These are phyloP conservation scores for Apolygus lucorum DNA, from an alignment of 1,140 invertebrate species.

Conservation along the genomic window DNA sequence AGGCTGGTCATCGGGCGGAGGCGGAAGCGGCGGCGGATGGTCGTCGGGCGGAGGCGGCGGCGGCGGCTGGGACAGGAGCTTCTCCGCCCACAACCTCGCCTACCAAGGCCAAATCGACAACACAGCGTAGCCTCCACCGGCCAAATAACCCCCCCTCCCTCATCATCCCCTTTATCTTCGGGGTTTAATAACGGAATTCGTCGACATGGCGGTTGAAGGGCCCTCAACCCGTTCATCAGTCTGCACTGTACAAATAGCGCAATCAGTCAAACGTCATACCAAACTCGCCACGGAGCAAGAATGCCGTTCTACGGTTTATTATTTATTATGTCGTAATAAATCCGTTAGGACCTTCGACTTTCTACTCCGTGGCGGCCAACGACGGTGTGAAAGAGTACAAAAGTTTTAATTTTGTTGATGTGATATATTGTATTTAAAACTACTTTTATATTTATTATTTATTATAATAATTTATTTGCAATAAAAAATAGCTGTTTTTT, in stretches of 20 bases:
- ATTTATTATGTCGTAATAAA: too few species aligned
- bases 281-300: not conserved
- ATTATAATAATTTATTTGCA: not conserved
- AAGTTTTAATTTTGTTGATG: not conserved
- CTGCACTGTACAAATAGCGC: too few species aligned
- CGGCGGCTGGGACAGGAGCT: conserved; percentile 20
- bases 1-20: conserved; percentile 10
- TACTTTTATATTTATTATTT: not conserved
- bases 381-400: not conserved
- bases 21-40: not conserved
- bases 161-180: not conserved
- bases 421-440: not conserved
- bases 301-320: too few species aligned
- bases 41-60: not conserved
- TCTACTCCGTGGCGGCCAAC: not conserved
- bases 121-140: not conserved
- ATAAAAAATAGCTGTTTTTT: too few species aligned
- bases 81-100: conserved; percentile 5
- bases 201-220: not conserved
- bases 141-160: not conserved
- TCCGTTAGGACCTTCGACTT: not conserved
- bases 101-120: conserved; percentile 12
- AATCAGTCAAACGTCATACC: not conserved
- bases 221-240: too few species aligned
- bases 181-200: not conserved